A percentile compares a stretch with the other conserved stretches of the same genome.
Conservation (phyloP, 1,140 invertebrate genomes). For the Metopolophium dirhodum region DNA sequence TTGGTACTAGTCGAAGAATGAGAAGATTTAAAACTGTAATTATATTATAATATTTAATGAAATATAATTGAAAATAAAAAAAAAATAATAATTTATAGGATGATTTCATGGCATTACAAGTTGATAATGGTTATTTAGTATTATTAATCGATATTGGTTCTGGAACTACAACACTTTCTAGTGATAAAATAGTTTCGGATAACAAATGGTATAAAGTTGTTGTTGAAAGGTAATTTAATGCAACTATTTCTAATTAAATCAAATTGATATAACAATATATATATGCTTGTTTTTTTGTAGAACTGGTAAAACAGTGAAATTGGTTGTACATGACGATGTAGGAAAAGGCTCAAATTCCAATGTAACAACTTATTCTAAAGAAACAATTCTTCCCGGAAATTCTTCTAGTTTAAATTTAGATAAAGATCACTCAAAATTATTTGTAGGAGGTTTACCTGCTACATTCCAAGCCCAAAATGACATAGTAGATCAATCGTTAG, state of each 20-base stretch:
- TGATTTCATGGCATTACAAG: slow-evolving; percentile 92
- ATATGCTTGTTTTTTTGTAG: slow-evolving; percentile 63
- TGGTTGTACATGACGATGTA: slow-evolving; percentile 73
- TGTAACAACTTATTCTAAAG: slow-evolving; percentile 66
- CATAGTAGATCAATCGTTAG: slow-evolving; percentile 77
- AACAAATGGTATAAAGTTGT: slow-evolving; percentile 90
- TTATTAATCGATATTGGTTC: slow-evolving; percentile 84
- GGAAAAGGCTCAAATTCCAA: slow-evolving; percentile 69
- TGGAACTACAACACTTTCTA: slow-evolving; percentile 76
- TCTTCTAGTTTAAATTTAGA: slow-evolving; percentile 87
- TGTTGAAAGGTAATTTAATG: slow-evolving; percentile 74
- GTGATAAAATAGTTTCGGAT: slow-evolving; percentile 79
- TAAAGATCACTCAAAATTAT: slow-evolving; percentile 82
- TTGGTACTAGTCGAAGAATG: slow-evolving; percentile 67
- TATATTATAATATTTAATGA: slow-evolving; percentile 43
- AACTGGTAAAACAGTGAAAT: slow-evolving; percentile 81
- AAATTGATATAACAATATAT: background rate
- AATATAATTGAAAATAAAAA: background rate
- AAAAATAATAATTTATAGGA: slow-evolving; percentile 66
- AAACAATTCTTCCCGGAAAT: slow-evolving; percentile 71
- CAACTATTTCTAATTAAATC: background rate
- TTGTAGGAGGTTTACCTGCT: slow-evolving; percentile 85
- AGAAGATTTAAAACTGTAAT: slow-evolving; percentile 71
- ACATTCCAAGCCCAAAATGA: slow-evolving; percentile 73
- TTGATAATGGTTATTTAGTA: slow-evolving; percentile 86